phyloP scores from a whole-genome alignment of 92 coral and sea anemone genomes.

The Epizoanthus scotinus region DNA sequence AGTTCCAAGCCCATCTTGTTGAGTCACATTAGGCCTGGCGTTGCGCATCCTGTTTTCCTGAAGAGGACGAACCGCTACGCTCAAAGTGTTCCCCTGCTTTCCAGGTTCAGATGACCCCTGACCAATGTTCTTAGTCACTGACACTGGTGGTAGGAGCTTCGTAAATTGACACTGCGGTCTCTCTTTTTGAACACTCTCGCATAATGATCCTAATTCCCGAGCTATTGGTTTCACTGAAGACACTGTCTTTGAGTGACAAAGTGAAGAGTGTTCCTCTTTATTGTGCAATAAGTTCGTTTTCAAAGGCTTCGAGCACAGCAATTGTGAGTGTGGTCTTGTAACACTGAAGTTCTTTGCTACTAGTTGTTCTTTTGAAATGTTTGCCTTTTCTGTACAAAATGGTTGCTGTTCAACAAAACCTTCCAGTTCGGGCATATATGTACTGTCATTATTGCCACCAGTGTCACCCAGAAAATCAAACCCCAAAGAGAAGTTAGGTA shows the following conservation, averaged over 20 bases:
- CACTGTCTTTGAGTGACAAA: constrained; percentile 11
- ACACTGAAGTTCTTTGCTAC: neutral
- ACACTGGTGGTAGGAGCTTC: constrained; percentile 12
- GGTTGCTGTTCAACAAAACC: constrained; percentile 1
- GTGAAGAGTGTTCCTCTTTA: neutral
- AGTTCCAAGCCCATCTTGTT: neutral
- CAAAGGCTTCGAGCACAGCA: neutral
- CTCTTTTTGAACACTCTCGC: neutral
- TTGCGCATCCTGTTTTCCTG: constrained; percentile 7
- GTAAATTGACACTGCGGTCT: neutral
- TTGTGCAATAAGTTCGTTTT: neutral
- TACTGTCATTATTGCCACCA: neutral
- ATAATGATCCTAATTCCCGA: neutral
- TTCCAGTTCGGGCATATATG: neutral
- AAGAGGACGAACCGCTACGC: constrained; percentile 15
- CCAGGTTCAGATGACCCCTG: neutral
- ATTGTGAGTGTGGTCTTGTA: neutral
- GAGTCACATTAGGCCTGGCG: neutral
- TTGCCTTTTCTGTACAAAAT: neutral
- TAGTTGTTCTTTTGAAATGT: neutral
- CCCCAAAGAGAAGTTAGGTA: constrained; percentile 73
- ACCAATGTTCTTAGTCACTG: neutral
- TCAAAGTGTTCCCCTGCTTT: neutral
- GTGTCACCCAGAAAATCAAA: constrained; percentile 53
- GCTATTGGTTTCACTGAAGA: neutral